Evolutionary conservation across 2,797 vertebrate genomes (phyloP).

Genomic region (Sandelia bainsii): DNA sequence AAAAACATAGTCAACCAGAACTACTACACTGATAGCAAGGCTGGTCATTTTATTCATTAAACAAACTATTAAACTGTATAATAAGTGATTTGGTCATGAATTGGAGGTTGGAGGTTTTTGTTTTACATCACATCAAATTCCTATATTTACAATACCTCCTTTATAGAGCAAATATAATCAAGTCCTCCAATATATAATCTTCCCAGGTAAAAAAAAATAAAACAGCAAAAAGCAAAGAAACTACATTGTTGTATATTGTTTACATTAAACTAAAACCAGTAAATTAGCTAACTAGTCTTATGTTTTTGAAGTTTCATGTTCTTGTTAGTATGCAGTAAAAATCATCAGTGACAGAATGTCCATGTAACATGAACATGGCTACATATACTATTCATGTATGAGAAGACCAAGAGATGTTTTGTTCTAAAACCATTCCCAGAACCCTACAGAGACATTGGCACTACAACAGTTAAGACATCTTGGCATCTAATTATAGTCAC

Average conservation of each 20-base stretch:
- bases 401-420: neutral
- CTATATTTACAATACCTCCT: neutral
- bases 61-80: neutral
- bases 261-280: neutral
- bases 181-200: neutral
- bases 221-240: neutral
- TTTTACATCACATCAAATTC: neutral
- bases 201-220: neutral
- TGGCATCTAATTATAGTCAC: neutral
- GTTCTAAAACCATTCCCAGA: neutral
- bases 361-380: constrained; percentile 1
- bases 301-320: neutral
- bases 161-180: neutral
- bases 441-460: neutral
- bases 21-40: neutral
- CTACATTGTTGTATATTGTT: neutral
- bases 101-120: neutral
- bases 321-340: constrained; percentile 1
- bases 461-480: no score
- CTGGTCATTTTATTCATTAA: neutral
- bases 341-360: neutral
- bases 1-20: neutral
- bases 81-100: neutral
- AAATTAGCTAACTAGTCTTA: no score
- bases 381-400: constrained; percentile 1